Percentiles rank a stretch among this genome's conserved stretches.
Evolutionary conservation across 2,113 vertebrate species (phyloP).

Genomic region (Holacanthus passer): DNA sequence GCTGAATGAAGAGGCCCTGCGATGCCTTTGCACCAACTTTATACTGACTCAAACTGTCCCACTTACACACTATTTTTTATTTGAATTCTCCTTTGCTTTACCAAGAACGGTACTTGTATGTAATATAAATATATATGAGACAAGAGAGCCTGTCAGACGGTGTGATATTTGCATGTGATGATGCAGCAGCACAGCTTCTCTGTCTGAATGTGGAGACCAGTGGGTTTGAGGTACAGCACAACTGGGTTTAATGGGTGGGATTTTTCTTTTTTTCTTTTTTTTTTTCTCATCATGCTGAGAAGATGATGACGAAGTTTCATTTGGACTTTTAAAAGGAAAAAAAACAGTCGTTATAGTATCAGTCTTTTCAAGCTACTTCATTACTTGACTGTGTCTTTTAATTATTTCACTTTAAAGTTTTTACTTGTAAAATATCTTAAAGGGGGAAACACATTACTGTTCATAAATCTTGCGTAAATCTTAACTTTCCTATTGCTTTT

Average conservation of each 20-base stretch:
- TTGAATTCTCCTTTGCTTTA: constrained; percentile 59
- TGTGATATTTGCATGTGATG: constrained; percentile 13
- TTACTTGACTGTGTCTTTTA: constrained; percentile 79
- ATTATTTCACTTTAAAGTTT: constrained; percentile 76
- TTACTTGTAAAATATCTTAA: constrained; percentile 80
- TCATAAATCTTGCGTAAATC: constrained; percentile 64
- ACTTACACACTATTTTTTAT: constrained; percentile 40
- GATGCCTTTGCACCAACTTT: constrained; percentile 72
- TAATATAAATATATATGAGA: constrained; percentile 51
- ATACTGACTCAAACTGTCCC: constrained; percentile 62
- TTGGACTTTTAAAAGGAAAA: constrained; percentile 56
- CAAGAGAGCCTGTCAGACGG: constrained; percentile 16
- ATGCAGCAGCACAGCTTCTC: constrained; percentile 53
- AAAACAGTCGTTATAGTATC: constrained; percentile 40
- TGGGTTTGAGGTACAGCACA: constrained; percentile 75
- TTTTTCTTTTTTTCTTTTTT: constrained; percentile 2
- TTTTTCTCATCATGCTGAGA: constrained; percentile 26
- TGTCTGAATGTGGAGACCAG: constrained; percentile 62
- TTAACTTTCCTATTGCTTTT: constrained; percentile 65
- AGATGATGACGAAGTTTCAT: constrained; percentile 26
- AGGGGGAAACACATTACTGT: constrained; percentile 41
- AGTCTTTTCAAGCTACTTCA: constrained; percentile 72
- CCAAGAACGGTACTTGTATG: constrained; percentile 75
- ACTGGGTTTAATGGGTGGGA: constrained; percentile 45
- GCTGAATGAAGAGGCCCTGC: constrained; percentile 8